phyloP scores from a whole-genome alignment of 2,797 vertebrate species.

The Emys orbicularis region DNA sequence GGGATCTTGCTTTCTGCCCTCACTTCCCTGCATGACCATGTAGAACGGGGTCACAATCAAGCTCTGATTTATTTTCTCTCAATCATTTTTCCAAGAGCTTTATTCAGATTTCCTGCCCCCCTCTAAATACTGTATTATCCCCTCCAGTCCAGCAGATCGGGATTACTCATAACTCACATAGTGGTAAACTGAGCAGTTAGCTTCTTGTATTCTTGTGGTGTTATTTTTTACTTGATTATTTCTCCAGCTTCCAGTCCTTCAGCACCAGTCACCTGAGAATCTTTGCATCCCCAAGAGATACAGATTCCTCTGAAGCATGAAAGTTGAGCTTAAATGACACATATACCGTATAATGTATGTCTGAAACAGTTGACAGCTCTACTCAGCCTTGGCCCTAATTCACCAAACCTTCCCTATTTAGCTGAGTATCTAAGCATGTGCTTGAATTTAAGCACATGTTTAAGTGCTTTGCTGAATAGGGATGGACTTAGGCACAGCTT shows the following conservation, averaged over 20 bases:
- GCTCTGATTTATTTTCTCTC: not conserved
- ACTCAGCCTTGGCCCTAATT: not conserved
- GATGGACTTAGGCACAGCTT: not conserved
- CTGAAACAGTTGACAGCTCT: not conserved
- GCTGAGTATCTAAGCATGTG: not conserved
- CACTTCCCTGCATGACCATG: not conserved
- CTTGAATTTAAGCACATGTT: not conserved
- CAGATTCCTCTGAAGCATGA: not conserved
- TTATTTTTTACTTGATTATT: slow-evolving; percentile 19
- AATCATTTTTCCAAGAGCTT: not conserved
- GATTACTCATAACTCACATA: not conserved
- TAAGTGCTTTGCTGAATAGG: not conserved
- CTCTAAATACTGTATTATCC: not conserved
- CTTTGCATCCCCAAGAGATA: not conserved
- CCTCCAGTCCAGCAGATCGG: not conserved
- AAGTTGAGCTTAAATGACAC: not conserved
- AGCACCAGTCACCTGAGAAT: not conserved
- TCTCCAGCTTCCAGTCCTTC: not conserved
- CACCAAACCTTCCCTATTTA: not conserved
- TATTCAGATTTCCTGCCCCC: not conserved
- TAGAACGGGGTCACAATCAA: not conserved
- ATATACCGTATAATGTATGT: not conserved
- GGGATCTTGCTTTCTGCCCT: not conserved
- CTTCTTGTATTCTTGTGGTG: not conserved
- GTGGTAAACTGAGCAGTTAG: not conserved